These are phyloP conservation scores for Leptodactylus fuscus DNA, from an alignment of 2,113 vertebrate genomes.

Conservation along the genomic window DNA sequence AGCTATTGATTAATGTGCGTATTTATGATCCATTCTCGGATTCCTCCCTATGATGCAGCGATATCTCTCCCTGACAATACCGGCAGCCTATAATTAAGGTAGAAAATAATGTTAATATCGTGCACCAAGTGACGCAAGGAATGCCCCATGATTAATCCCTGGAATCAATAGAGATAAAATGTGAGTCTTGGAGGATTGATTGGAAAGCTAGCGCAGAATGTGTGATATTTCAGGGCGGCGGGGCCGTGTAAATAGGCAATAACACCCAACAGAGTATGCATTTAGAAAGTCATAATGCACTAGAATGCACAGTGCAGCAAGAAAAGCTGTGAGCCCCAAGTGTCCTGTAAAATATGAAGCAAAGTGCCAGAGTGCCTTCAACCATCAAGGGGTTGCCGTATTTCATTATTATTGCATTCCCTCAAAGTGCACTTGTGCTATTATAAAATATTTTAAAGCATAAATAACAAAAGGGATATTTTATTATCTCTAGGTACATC, in stretches of 20 bases:
- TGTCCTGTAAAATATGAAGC: slow-evolving; percentile 57
- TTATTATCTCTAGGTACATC: slow-evolving; percentile 59
- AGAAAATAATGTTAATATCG: slow-evolving; percentile 47
- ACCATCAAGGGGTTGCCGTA: slow-evolving; percentile 56
- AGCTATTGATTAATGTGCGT: slow-evolving; percentile 31
- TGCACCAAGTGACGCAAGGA: slow-evolving; percentile 3
- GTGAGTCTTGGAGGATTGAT: slow-evolving; percentile 50
- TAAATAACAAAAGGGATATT: slow-evolving; percentile 61
- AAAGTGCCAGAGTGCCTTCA: slow-evolving; percentile 54
- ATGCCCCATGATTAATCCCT: slow-evolving; percentile 39
- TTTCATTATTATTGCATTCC: slow-evolving; percentile 56
- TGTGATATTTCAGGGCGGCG: slow-evolving; percentile 48
- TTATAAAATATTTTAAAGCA: slow-evolving; percentile 61
- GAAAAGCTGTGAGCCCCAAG: slow-evolving; percentile 53
- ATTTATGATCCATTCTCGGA: slow-evolving; percentile 13
- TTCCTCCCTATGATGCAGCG: not conserved
- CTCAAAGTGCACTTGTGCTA: slow-evolving; percentile 60
- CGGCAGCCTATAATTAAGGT: slow-evolving; percentile 36
- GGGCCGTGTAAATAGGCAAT: slow-evolving; percentile 57
- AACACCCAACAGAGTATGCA: slow-evolving; percentile 54
- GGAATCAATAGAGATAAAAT: slow-evolving; percentile 54
- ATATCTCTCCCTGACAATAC: slow-evolving; percentile 34
- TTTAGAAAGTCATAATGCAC: slow-evolving; percentile 51
- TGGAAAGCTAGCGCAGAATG: slow-evolving; percentile 32
- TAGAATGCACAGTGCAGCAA: slow-evolving; percentile 44